These are phyloP conservation scores for Drosophila paranaensis DNA, from an alignment of 2,888 invertebrate species.

Conservation along the genomic window DNA sequence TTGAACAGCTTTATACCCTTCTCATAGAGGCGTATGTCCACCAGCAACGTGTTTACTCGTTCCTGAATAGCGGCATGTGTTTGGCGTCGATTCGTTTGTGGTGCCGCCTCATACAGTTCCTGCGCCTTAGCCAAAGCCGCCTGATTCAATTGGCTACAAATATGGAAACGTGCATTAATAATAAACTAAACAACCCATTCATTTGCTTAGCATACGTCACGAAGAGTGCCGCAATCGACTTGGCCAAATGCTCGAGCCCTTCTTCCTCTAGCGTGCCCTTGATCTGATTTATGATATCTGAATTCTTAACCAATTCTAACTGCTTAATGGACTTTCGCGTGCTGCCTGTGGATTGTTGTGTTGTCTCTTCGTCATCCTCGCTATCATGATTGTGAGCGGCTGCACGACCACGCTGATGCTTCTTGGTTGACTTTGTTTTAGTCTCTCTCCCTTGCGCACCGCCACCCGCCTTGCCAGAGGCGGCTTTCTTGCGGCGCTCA, in stretches of 20 bases:
- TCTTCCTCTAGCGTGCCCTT: conserved; percentile 88
- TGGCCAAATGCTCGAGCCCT: conserved; percentile 89
- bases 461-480: conserved; percentile 94
- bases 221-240: conserved; percentile 89
- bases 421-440: conserved; percentile 97
- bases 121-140: conserved; percentile 89
- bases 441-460: conserved; percentile 97
- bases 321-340: conserved; percentile 62
- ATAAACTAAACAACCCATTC: neutral
- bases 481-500: conserved; percentile 94
- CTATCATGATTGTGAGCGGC: conserved; percentile 85
- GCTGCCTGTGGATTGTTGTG: conserved; percentile 83
- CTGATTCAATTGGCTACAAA: conserved; percentile 87
- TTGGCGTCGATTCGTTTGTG: conserved; percentile 91
- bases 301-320: conserved; percentile 88
- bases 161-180: neutral
- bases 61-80: conserved; percentile 93
- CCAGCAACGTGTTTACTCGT: conserved; percentile 90
- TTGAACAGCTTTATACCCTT: conserved; percentile 90
- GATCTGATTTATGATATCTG: conserved; percentile 89
- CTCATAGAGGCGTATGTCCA: conserved; percentile 91
- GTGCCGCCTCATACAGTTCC: conserved; percentile 89
- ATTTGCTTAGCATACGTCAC: conserved; percentile 86
- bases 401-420: conserved; percentile 87
- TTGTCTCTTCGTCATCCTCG: conserved; percentile 88